Evolutionary conservation across 2,888 invertebrate genomes (phyloP), one percentile per base, ranked within the genome.

Genomic region (Synanthedon myopaeformis): DNA sequence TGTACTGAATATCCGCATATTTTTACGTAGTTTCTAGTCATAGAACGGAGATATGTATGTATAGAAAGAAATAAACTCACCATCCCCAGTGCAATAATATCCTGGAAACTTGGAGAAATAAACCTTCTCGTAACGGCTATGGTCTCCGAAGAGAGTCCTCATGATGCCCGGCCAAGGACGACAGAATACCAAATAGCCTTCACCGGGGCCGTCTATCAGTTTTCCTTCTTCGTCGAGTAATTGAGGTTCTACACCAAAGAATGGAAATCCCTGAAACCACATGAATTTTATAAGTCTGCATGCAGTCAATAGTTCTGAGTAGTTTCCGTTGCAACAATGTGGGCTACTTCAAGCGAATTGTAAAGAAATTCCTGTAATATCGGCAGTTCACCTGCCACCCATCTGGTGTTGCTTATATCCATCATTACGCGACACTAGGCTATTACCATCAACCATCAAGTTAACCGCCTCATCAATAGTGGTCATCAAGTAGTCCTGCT

Each of bases 101-200:
- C 99, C 99, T 0, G 96, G 96, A 79, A 99, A 99, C 81, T 95
- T 95, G 54, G 94, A 92, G 88, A 99, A 99, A 77, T 99, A 99
- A 1, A 97, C 96, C 49, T 92, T 92, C 79, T 96, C 93, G 76
- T 94, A 98, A 63, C 96, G 91, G 61, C 93, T 91, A 72, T 98
- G 98, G 81, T 98, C 95, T 53, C 94, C 95, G 79, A 91, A 98
- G 28, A 99, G 90, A 0, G 96, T 95, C 59, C 98, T 90, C 97
- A 98, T 98, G 89, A 99, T 95, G 62, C 98, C 97, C 0, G 99
- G 99, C 99, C 99, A 99, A 3, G 99, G 98, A 63, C 93, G 91
- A 42, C 93, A 89, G 82, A 99, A 98, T 42, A 97, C 98, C 65
- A 99, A 87, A 76, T 96, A 98, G 3, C 99, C 99, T 82, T 98